These are phyloP conservation scores for Zaprionus lachaisei DNA, from an alignment of 1,140 invertebrate species.

Conservation along the genomic window DNA sequence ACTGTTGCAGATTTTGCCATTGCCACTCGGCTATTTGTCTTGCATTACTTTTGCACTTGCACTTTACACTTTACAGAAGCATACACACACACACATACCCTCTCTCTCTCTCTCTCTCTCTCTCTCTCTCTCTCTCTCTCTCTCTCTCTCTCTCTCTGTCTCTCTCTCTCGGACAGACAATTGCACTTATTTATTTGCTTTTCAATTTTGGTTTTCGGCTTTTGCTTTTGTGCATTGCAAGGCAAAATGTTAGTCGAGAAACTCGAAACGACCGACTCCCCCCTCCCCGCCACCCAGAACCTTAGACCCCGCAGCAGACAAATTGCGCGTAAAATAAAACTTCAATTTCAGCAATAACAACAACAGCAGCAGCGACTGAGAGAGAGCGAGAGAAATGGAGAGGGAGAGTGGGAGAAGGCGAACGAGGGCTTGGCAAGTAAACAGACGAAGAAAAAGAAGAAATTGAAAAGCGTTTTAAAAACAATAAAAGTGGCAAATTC, in stretches of 20 bases:
- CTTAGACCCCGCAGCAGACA: slow-evolving; percentile 29
- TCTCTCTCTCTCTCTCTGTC: background rate
- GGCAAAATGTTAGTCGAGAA: slow-evolving; percentile 44
- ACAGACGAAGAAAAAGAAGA: slow-evolving; percentile 18
- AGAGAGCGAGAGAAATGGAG: background rate
- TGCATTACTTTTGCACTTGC: slow-evolving; percentile 52
- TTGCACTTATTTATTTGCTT: slow-evolving; percentile 57
- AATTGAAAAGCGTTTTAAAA: slow-evolving; percentile 61
- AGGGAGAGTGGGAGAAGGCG: background rate
- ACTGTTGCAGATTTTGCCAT: slow-evolving; percentile 48
- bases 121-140: background rate
- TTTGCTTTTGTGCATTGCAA: slow-evolving; percentile 47
- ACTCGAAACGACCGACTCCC: background rate
- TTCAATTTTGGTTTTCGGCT: slow-evolving; percentile 55
- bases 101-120: background rate
- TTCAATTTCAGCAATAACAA: slow-evolving; percentile 54
- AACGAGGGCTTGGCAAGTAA: background rate
- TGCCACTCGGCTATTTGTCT: slow-evolving; percentile 50
- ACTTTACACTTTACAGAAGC: slow-evolving; percentile 30
- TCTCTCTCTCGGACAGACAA: slow-evolving; percentile 5
- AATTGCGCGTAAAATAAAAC: slow-evolving; percentile 62
- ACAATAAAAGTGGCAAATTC: slow-evolving; percentile 61
- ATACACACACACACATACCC: slow-evolving; percentile 10
- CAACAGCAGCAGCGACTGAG: slow-evolving; percentile 3
- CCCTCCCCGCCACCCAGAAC: background rate